A percentile compares a stretch with the other conserved stretches of the same genome.
Conservation (phyloP, 1,140 invertebrate species). For the Papilio dardanus region DNA sequence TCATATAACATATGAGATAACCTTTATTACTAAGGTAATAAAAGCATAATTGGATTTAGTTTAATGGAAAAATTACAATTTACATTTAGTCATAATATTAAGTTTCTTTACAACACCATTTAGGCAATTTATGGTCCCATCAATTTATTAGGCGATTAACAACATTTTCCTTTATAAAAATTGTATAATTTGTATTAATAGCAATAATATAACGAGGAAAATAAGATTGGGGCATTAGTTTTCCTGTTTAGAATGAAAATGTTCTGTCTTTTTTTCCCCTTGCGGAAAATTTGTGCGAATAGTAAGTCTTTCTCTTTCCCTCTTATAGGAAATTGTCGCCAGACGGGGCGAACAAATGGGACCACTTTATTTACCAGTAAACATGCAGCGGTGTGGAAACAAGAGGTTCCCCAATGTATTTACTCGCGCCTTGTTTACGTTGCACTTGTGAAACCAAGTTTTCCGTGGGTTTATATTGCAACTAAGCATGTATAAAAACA, state of each 20-base stretch:
- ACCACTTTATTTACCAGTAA: conserved; percentile 28
- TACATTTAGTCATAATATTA: background rate
- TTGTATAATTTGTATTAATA: too few species aligned
- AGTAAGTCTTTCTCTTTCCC: background rate
- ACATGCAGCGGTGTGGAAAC: conserved; percentile 23
- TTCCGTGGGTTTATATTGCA: background rate
- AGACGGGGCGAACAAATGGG: conserved; percentile 26
- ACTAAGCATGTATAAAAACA: background rate
- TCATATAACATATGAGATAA: background rate
- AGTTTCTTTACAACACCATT: too few species aligned
- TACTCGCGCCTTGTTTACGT: conserved; percentile 24
- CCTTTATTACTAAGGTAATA: background rate
- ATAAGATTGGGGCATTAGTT: background rate
- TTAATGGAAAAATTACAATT: background rate
- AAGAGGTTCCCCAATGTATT: conserved; percentile 16
- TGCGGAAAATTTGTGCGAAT: background rate
- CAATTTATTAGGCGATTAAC: too few species aligned
- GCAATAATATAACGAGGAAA: too few species aligned
- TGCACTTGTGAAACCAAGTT: conserved; percentile 22
- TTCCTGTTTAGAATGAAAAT: background rate
- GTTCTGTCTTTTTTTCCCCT: background rate
- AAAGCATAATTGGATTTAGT: background rate
- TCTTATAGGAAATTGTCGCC: background rate
- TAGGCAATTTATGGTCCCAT: too few species aligned
- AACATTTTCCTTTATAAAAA: too few species aligned